Evolutionary conservation across 2,888 invertebrate species (phyloP).

Genomic region (Sminthurinus aureus): DNA sequence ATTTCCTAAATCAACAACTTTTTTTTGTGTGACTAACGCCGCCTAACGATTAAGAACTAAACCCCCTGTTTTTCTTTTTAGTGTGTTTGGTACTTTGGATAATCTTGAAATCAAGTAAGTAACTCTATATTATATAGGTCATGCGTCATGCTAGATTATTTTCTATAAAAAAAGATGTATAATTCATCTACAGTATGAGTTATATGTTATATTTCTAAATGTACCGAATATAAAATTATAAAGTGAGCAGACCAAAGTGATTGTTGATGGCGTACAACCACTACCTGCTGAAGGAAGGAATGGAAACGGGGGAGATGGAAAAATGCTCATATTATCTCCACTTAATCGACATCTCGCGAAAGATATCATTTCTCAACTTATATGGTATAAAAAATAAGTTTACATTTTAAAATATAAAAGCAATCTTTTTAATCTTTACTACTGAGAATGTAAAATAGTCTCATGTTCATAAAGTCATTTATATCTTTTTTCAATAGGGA

Average conservation of each 20-base stretch:
- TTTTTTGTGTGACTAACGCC: neutral
- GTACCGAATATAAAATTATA: neutral
- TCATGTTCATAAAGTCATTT: too few relatives aligned
- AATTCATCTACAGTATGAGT: too few relatives aligned
- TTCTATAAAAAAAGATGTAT: neutral
- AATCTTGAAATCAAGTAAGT: conserved; percentile 40
- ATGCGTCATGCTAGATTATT: neutral
- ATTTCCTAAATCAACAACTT: conserved; percentile 37
- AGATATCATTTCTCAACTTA: conserved; percentile 45
- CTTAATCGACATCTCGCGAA: conserved; percentile 43
- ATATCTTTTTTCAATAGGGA: conserved; percentile 15
- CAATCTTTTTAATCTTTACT: too few relatives aligned
- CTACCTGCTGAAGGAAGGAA: conserved; percentile 13
- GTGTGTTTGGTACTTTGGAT: conserved; percentile 51
- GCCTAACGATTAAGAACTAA: too few relatives aligned
- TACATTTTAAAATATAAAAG: too few relatives aligned
- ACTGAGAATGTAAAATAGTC: too few relatives aligned
- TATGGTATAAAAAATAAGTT: conserved; percentile 40
- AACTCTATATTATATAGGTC: neutral
- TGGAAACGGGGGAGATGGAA: neutral
- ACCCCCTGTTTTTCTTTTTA: conserved; percentile 28
- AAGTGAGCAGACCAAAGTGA: neutral
- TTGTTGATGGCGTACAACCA: conserved; percentile 24
- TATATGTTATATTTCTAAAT: too few relatives aligned
- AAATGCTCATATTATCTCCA: conserved; percentile 28